Conservation (phyloP, 2,888 invertebrate species). For the Urechis unicinctus region DNA sequence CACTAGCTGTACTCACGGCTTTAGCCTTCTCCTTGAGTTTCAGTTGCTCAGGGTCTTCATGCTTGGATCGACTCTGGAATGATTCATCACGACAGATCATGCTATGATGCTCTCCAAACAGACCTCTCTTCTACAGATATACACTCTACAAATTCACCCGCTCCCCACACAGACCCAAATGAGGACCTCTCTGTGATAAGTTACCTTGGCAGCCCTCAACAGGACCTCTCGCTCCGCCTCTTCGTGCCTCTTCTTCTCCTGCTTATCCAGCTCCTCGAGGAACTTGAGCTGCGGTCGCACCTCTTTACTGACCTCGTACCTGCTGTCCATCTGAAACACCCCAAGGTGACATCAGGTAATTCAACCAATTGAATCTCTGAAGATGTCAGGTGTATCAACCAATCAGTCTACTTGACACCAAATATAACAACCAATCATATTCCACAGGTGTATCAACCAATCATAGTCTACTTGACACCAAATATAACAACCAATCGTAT, state of each 20-base stretch:
- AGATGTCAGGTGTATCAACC: too few relatives aligned
- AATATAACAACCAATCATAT: too few relatives aligned
- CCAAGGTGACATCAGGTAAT: too few relatives aligned
- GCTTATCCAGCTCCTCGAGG: slow-evolving; percentile 88
- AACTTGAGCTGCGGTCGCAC: slow-evolving; percentile 91
- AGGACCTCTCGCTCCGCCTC: slow-evolving; percentile 92
- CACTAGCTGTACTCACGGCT: slow-evolving; percentile 55
- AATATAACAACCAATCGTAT: too few relatives aligned
- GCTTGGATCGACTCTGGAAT: slow-evolving; percentile 69
- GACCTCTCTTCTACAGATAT: too few relatives aligned
- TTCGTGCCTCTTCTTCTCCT: slow-evolving; percentile 88
- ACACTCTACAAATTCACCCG: neutral
- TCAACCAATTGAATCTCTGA: too few relatives aligned
- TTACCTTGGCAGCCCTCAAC: slow-evolving; percentile 79
- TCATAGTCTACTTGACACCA: too few relatives aligned
- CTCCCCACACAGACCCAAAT: neutral
- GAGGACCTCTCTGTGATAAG: neutral
- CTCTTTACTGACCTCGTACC: slow-evolving; percentile 84
- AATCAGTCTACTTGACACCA: too few relatives aligned
- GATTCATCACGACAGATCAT: slow-evolving; percentile 2
- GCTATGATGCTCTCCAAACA: too few relatives aligned
- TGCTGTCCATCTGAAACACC: slow-evolving; percentile 66
- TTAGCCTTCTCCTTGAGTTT: slow-evolving; percentile 92
- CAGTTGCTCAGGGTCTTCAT: slow-evolving; percentile 95
- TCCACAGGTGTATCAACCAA: too few relatives aligned